Evolutionary conservation across 2,113 vertebrate genomes (phyloP).

Genomic region (Scatophagus argus): DNA sequence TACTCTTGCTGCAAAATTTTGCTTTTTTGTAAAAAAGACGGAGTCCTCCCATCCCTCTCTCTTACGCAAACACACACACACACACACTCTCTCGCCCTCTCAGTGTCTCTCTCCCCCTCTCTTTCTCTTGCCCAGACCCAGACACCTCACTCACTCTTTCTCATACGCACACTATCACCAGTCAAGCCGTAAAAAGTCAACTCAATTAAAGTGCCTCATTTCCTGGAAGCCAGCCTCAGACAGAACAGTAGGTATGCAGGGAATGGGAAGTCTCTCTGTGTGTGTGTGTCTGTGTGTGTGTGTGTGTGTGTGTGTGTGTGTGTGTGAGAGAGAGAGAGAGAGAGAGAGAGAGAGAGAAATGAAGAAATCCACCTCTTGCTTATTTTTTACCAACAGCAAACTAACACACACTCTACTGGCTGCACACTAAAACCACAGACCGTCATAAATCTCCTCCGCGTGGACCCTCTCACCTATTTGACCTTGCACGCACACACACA

Average conservation of each 20-base stretch:
- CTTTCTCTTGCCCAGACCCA: constrained; percentile 49
- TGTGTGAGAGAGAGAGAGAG: neutral
- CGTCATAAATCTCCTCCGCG: constrained; percentile 66
- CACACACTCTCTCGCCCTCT: no score
- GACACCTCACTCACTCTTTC: constrained; percentile 59
- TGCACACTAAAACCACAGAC: constrained; percentile 51
- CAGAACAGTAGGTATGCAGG: constrained; percentile 86
- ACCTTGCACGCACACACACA: constrained; percentile 45
- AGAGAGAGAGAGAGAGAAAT: constrained; percentile 13
- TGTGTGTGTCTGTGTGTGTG: constrained; percentile 49
- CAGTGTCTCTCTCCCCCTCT: no score
- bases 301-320: constrained; percentile 1
- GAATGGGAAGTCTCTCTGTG: constrained; percentile 82
- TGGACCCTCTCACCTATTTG: constrained; percentile 74
- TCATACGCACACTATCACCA: constrained; percentile 70
- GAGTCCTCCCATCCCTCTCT: constrained; percentile 16
- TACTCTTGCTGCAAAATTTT: neutral
- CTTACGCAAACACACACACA: constrained; percentile 34
- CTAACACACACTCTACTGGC: constrained; percentile 17
- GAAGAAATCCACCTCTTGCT: constrained; percentile 52
- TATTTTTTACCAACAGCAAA: constrained; percentile 64
- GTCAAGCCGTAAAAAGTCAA: constrained; percentile 85
- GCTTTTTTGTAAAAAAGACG: constrained; percentile 15
- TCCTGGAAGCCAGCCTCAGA: constrained; percentile 86
- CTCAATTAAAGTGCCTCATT: constrained; percentile 88